phyloP scores from a whole-genome alignment of 53 echinoderm and acorn worm species.

The Patiria pectinifera region DNA sequence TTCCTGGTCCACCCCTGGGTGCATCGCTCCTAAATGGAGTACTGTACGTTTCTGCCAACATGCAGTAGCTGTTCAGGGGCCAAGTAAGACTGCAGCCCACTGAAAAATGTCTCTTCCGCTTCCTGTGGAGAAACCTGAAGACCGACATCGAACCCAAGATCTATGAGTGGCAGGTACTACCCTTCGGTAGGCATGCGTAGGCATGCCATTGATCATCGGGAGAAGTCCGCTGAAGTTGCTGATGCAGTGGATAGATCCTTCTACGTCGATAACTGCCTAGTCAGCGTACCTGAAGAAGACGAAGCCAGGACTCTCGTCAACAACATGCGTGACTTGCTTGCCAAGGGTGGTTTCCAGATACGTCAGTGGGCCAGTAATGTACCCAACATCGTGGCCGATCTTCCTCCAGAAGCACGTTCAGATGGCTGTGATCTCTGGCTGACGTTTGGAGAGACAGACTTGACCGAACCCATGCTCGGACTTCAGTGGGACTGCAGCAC shows the following conservation, averaged over 20 bases:
- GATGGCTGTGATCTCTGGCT: conserved; percentile 22
- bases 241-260: conserved; percentile 24
- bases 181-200: conserved; percentile 12
- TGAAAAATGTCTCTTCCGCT: no score
- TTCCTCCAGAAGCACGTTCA: conserved; percentile 57
- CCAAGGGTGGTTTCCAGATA: conserved; percentile 47
- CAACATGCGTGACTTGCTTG: conserved; percentile 17
- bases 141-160: no score
- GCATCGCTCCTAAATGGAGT: no score
- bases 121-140: no score
- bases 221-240: conserved; percentile 9
- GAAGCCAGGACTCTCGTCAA: conserved; percentile 50
- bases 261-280: conserved; percentile 60
- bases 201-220: conserved; percentile 7
- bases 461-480: conserved; percentile 46
- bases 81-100: no score
- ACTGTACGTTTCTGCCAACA: no score
- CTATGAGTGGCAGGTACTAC: no score
- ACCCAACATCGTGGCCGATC: conserved; percentile 6
- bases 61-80: no score
- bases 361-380: conserved; percentile 53
- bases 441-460: conserved; percentile 30
- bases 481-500: conserved; percentile 41
- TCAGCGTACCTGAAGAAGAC: conserved; percentile 1
- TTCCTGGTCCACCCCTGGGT: no score